These are phyloP conservation scores for Copidosoma floridanum DNA, from an alignment of 1,140 invertebrate genomes.

Conservation along the genomic window DNA sequence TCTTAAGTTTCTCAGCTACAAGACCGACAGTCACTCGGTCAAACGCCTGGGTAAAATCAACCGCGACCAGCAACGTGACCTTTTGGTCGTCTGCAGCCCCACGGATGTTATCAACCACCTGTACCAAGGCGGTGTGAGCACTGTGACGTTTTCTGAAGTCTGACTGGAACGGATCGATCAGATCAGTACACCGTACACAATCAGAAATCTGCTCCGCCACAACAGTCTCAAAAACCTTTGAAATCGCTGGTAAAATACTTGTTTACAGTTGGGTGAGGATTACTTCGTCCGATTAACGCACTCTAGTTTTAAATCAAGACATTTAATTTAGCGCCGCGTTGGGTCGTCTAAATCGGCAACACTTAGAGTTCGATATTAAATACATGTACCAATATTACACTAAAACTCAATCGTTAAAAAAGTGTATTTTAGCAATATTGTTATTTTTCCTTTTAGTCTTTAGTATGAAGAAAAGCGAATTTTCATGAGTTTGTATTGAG, in stretches of 20 bases:
- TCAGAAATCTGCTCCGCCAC: background rate
- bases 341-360: too few relatives aligned
- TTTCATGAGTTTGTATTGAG: too few relatives aligned
- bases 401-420: too few relatives aligned
- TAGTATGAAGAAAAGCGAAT: too few relatives aligned
- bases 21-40: background rate
- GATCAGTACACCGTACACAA: background rate
- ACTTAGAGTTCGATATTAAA: too few relatives aligned
- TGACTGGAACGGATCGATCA: background rate
- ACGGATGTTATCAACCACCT: background rate
- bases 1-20: background rate
- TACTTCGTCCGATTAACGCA: too few relatives aligned
- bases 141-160: background rate
- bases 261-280: too few relatives aligned
- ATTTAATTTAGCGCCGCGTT: too few relatives aligned
- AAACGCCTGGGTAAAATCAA: slow-evolving; percentile 9
- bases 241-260: background rate
- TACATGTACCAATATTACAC: too few relatives aligned
- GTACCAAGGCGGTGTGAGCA: background rate
- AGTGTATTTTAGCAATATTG: too few relatives aligned
- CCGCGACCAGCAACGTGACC: background rate
- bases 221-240: background rate
- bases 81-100: background rate
- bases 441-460: too few relatives aligned
- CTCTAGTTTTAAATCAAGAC: too few relatives aligned